These are phyloP conservation scores for Syrrhaptes paradoxus DNA, from an alignment of 2,113 vertebrate genomes.

Conservation along the genomic window DNA sequence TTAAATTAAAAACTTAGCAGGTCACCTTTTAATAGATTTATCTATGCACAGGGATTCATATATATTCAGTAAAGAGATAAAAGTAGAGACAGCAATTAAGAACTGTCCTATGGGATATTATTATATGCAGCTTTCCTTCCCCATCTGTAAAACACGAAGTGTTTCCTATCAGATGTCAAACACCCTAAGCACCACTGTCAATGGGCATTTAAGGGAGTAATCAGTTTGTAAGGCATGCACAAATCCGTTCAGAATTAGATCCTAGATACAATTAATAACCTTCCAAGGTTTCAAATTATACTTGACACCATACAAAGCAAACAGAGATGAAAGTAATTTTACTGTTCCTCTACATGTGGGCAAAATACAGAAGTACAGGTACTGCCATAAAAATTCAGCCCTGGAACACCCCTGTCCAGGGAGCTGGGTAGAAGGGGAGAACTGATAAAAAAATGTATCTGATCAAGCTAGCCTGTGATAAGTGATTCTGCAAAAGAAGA, in stretches of 20 bases:
- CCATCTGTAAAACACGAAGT: neutral
- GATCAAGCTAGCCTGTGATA: neutral
- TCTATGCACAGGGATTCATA: neutral
- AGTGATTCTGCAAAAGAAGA: neutral
- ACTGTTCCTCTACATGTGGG: neutral
- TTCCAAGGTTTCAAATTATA: neutral
- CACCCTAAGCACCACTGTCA: neutral
- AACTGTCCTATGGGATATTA: slow-evolving; percentile 7
- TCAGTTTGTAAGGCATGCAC: neutral
- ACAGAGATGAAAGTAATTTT: neutral
- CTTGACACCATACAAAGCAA: neutral
- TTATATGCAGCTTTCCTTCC: neutral
- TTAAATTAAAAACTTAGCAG: slow-evolving; percentile 31
- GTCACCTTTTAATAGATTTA: slow-evolving; percentile 42
- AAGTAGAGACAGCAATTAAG: slow-evolving; percentile 37
- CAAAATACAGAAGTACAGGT: neutral
- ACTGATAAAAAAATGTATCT: neutral
- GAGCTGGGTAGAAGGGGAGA: neutral
- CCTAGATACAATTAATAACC: neutral
- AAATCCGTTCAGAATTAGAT: neutral
- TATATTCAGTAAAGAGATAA: slow-evolving; percentile 1
- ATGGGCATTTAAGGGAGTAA: neutral
- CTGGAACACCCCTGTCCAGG: neutral
- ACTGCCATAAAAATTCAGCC: neutral
- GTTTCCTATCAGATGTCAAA: neutral